phyloP scores from a whole-genome alignment of 1,140 invertebrate genomes.

The Nebria ingens region DNA sequence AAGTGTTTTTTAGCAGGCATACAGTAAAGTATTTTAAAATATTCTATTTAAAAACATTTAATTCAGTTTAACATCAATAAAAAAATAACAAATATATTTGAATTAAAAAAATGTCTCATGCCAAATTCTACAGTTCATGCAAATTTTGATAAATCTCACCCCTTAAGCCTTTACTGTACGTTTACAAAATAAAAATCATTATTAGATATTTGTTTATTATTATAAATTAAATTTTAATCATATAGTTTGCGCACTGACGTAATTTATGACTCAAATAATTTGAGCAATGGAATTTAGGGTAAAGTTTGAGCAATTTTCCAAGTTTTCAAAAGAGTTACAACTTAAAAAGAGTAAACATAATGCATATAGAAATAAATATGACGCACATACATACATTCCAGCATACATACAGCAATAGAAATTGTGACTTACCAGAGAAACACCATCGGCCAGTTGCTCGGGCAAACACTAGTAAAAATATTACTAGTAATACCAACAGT shows the following conservation, averaged over 20 bases:
- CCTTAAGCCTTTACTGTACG: not conserved
- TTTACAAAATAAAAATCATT: not conserved
- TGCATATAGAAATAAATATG: not conserved
- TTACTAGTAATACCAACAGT: constrained; percentile 50
- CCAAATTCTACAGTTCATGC: no score
- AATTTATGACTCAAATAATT: no score
- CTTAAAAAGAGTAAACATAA: no score
- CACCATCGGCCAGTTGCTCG: constrained; percentile 70
- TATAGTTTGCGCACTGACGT: no score
- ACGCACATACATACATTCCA: constrained; percentile 7
- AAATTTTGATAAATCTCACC: not conserved
- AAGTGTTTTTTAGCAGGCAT: constrained; percentile 1
- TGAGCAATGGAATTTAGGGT: no score
- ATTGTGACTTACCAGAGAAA: constrained; percentile 60
- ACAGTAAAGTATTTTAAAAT: not conserved
- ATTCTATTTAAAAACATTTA: constrained; percentile 3
- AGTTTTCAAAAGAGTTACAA: no score
- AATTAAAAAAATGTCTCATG: no score
- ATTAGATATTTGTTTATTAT: constrained; percentile 7
- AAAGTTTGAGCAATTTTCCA: no score
- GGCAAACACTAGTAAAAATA: constrained; percentile 61
- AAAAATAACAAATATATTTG: no score
- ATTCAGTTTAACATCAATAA: no score
- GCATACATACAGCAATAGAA: constrained; percentile 17
- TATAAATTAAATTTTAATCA: no score